Conservation (phyloP, 2,113 vertebrate species). For the Eulacestoma nigropectus region DNA sequence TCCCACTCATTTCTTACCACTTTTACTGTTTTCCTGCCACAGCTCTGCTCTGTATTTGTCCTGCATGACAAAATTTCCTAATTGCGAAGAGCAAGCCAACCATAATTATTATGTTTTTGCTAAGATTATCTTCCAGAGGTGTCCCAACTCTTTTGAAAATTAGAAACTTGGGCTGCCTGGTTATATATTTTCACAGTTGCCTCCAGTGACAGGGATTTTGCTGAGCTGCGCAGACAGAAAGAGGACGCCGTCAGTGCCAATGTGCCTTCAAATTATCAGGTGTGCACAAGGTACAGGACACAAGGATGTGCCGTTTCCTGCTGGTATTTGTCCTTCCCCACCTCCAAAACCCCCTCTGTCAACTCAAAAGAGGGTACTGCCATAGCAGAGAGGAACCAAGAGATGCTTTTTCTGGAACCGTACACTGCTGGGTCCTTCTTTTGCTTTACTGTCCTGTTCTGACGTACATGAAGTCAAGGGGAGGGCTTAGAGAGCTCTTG, state of each 20-base stretch:
- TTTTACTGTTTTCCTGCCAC: background rate
- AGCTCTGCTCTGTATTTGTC: conserved; percentile 6
- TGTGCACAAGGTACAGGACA: background rate
- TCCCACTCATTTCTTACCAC: conserved; percentile 16
- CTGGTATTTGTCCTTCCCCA: background rate
- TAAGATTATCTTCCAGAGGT: conserved; percentile 39
- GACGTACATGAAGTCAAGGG: background rate
- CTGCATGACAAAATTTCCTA: background rate
- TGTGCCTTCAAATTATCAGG: background rate
- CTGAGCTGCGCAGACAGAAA: background rate
- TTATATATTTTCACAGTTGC: background rate
- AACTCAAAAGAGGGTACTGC: background rate
- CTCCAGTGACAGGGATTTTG: background rate
- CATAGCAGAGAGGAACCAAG: background rate
- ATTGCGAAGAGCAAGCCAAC: conserved; percentile 23
- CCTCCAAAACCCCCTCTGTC: background rate
- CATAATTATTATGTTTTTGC: conserved; percentile 11
- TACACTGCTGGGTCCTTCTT: accelerated
- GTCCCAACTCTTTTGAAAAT: background rate
- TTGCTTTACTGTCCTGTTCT: background rate
- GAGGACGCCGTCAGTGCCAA: background rate
- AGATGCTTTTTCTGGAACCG: background rate
- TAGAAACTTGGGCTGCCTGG: background rate
- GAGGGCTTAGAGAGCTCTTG: background rate
- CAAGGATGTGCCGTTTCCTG: background rate